Conservation (phyloP, 2,113 vertebrate species). For the Paedocypris sp. region DNA sequence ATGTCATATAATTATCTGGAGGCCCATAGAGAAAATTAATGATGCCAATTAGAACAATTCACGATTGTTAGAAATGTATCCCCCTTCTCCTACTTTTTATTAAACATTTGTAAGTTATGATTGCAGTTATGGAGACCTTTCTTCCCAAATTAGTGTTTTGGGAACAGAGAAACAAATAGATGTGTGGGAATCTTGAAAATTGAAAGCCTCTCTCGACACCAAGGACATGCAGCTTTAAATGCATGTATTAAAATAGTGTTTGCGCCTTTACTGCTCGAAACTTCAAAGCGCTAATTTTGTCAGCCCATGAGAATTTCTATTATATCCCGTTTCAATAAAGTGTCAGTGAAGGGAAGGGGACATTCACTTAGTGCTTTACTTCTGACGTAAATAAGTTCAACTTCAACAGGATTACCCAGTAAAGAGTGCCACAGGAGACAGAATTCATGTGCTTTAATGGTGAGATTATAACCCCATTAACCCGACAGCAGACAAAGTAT, state of each 20-base stretch:
- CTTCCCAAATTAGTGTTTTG: not conserved
- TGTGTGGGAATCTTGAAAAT: not conserved
- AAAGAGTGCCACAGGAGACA: constrained; percentile 60
- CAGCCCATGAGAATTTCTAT: not conserved
- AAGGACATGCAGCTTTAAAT: not conserved
- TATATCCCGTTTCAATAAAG: not conserved
- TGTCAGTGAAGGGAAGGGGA: not conserved
- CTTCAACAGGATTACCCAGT: constrained; percentile 66
- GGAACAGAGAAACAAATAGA: not conserved
- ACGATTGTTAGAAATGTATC: not conserved
- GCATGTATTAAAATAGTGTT: not conserved
- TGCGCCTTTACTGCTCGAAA: not conserved
- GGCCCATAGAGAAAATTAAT: constrained; percentile 41
- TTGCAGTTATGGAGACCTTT: not conserved
- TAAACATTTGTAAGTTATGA: not conserved
- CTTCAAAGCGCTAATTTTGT: not conserved
- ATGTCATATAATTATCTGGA: constrained; percentile 41
- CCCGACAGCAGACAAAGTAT: constrained; percentile 50
- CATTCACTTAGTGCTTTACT: constrained; percentile 34
- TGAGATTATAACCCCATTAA: constrained; percentile 68
- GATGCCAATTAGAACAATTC: constrained; percentile 37
- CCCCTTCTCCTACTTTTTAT: constrained; percentile 7
- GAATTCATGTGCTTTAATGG: constrained; percentile 67
- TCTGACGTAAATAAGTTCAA: constrained; percentile 49
- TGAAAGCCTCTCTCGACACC: not conserved